Percentiles rank a stretch among this genome's conserved stretches.
phyloP scores from a whole-genome alignment of 2,113 vertebrate genomes.

The Leucopsar rothschildi region DNA sequence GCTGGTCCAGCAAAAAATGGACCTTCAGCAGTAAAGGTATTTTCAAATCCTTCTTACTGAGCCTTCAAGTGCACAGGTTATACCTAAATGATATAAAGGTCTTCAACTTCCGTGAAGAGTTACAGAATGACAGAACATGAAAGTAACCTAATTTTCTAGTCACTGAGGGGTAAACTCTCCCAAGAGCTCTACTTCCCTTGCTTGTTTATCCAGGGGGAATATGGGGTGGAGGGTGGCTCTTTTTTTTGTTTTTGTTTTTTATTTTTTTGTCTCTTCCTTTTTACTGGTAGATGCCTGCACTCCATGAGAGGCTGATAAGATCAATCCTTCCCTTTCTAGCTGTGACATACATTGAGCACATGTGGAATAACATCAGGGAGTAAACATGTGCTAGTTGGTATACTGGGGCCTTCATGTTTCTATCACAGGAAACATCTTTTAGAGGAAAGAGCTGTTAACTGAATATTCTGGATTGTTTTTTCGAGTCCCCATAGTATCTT shows the following conservation, averaged over 20 bases:
- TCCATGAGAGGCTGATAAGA: not conserved
- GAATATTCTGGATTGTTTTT: not conserved
- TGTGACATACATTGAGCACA: not conserved
- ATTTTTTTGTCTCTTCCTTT: not conserved
- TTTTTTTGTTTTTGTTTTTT: not conserved
- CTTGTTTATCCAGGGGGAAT: not conserved
- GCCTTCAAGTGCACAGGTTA: not conserved
- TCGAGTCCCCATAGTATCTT: not conserved
- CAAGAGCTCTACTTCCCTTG: not conserved
- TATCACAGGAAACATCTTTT: not conserved
- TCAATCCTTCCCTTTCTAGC: not conserved
- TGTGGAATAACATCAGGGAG: not conserved
- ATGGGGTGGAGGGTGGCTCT: not conserved
- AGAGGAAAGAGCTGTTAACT: not conserved
- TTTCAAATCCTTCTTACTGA: not conserved
- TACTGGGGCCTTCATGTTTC: not conserved
- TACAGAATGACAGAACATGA: not conserved
- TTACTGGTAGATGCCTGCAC: not conserved
- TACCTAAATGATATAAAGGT: not conserved
- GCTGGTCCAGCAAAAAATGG: slow-evolving; percentile 33
- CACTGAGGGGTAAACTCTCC: not conserved
- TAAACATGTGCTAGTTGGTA: not conserved
- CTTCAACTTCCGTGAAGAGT: not conserved
- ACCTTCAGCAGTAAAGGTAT: slow-evolving; percentile 30
- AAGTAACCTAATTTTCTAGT: not conserved